Evolutionary conservation across 2,888 invertebrate species (phyloP), one percentile per base, ranked within the genome.

Genomic region (Drosophila acutilabella): DNA sequence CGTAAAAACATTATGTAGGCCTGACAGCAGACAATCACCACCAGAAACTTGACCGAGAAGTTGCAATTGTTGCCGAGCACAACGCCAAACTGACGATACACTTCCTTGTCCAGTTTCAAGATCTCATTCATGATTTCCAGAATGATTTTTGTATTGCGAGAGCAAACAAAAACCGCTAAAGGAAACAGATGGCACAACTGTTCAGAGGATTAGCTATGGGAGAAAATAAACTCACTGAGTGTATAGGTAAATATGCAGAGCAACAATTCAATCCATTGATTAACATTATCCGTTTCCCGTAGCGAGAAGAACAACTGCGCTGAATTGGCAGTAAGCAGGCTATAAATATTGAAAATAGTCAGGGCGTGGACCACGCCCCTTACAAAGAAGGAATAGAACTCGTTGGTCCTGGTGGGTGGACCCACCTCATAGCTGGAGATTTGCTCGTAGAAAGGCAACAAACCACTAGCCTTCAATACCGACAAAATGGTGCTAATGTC

Each of bases 181-280:
- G 8, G 5, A 11, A 2, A 26, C 2, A 13, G 11, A 6, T 38
- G 8, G 11, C n/a, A 13, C 5, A 10, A 16, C 6, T 1, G 2
- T 11, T 18, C n/a, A 10, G 18, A 4, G 6, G 14, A 30, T n/a
- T 16, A 26, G 4, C 42, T 30, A 30, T 30, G 30, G 13, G 4
- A 36, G 13, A 1, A 6, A 2, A 2, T 11, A 0, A 38, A 78
- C 75, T 76, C 65, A 76, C 76, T 76, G 10, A 76, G 20, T 3
- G 89, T 84, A 50, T 91, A 91, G 33, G 91, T 89, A 4, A 86
- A 58, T 13, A 90, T 88, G 56, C 89, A 89, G 13, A 91, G 83
- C 11, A 91, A 38, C 7, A 90, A 71, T 30, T 92, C 91, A 41
- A 91, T 89, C 87, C 91, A 91, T 64, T 91, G 88, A 71, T 90